Evolutionary conservation across 2,888 invertebrate species (phyloP).

Genomic region (Leucania comma): DNA sequence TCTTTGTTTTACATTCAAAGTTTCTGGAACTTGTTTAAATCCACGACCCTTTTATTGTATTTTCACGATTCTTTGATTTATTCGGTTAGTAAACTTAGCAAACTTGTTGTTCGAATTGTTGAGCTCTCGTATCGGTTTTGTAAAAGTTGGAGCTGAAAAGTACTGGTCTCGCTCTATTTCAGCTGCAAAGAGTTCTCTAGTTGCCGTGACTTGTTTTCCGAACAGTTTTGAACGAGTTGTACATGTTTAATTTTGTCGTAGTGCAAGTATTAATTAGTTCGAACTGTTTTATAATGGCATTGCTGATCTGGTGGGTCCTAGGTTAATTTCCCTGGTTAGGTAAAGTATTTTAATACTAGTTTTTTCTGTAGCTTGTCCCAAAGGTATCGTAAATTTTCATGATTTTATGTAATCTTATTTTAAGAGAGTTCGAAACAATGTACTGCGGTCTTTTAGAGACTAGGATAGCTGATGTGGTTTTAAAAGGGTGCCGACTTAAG

Average conservation of each 20-base stretch:
- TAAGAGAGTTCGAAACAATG: too few relatives aligned
- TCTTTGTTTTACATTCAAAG: constrained; percentile 23
- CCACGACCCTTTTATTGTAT: constrained; percentile 39
- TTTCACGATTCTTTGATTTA: constrained; percentile 46
- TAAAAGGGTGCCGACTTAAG: too few relatives aligned
- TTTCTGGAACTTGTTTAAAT: constrained; percentile 30
- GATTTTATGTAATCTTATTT: too few relatives aligned
- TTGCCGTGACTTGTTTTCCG: constrained; percentile 14
- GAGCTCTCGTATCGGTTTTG: constrained; percentile 12
- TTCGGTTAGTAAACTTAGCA: constrained; percentile 31
- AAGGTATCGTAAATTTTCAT: too few relatives aligned
- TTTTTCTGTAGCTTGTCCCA: not conserved
- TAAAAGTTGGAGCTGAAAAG: constrained; percentile 23
- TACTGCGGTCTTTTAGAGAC: not conserved
- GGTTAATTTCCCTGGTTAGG: too few relatives aligned
- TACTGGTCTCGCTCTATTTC: constrained; percentile 13
- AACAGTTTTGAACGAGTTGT: not conserved
- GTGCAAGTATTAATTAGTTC: not conserved
- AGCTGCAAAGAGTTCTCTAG: constrained; percentile 2
- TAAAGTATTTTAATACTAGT: too few relatives aligned
- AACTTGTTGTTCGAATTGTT: constrained; percentile 21
- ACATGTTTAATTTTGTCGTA: not conserved
- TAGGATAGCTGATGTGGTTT: not conserved
- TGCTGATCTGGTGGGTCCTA: not conserved
- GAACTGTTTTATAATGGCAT: not conserved